Percentiles rank a stretch among this genome's conserved stretches.
Evolutionary conservation across 2,113 vertebrate species (phyloP).

Genomic region (Callithrix jacchus): DNA sequence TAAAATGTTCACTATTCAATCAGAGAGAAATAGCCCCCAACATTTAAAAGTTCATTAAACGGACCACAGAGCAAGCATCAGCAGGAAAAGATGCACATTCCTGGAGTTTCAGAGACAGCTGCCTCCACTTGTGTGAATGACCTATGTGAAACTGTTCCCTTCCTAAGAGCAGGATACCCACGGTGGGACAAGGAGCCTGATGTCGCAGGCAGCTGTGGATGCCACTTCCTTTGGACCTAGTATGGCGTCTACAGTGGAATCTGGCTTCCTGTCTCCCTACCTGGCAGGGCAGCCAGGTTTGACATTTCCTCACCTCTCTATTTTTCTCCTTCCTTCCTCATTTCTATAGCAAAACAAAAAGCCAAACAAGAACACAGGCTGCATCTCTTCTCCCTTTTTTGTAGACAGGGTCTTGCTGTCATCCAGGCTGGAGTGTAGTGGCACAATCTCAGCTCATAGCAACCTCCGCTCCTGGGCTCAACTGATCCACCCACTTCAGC

Average conservation of each 20-base stretch:
- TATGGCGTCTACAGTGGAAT: not conserved
- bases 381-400: too few relatives aligned
- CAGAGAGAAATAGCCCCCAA: not conserved
- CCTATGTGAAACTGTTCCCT: not conserved
- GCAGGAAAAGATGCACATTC: not conserved
- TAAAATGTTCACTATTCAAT: not conserved
- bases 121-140: not conserved
- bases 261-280: too few relatives aligned
- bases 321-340: not conserved
- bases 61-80: not conserved
- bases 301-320: not conserved
- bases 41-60: not conserved
- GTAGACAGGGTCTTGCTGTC: too few relatives aligned
- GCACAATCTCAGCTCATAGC: too few relatives aligned
- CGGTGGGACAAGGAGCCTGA: not conserved
- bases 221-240: too few relatives aligned
- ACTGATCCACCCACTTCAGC: too few relatives aligned
- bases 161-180: not conserved
- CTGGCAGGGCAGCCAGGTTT: too few relatives aligned
- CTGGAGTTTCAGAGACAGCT: not conserved
- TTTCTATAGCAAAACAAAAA: not conserved
- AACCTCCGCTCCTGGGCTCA: too few relatives aligned
- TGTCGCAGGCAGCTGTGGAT: fast-evolving
- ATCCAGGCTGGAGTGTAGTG: too few relatives aligned
- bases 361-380: not conserved